phyloP scores from a whole-genome alignment of 2,888 invertebrate genomes.

The Hoplodrina blanda region DNA sequence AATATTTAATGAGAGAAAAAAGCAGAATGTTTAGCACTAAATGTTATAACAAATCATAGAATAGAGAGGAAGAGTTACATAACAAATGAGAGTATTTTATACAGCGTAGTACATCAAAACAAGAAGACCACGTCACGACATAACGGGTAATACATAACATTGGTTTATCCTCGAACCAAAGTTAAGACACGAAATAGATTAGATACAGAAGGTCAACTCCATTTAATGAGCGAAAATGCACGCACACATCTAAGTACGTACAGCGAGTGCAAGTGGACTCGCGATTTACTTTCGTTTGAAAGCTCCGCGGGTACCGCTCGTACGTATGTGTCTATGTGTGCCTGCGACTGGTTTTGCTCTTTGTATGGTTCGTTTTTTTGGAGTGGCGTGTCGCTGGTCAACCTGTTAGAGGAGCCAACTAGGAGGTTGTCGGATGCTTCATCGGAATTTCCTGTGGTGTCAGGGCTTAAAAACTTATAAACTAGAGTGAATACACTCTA shows the following conservation, averaged over 20 bases:
- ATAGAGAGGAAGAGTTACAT: neutral
- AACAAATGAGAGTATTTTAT: neutral
- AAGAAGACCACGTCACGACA: slow-evolving; percentile 21
- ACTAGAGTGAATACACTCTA: too few relatives aligned
- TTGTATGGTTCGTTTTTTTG: too few relatives aligned
- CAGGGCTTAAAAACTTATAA: too few relatives aligned
- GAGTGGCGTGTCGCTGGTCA: too few relatives aligned
- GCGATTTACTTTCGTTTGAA: neutral
- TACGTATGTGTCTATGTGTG: neutral
- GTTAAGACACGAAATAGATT: neutral
- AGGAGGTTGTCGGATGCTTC: too few relatives aligned
- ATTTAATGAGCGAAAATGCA: neutral
- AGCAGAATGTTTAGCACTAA: too few relatives aligned
- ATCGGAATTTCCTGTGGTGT: too few relatives aligned
- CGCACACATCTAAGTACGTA: neutral
- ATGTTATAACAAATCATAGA: neutral
- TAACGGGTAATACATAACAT: slow-evolving; percentile 48
- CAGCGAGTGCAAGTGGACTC: neutral
- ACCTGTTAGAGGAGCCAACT: too few relatives aligned
- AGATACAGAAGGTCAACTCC: neutral
- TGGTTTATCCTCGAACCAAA: slow-evolving; percentile 40
- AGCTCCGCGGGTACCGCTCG: too few relatives aligned
- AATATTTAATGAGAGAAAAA: too few relatives aligned
- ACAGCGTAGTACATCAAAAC: neutral
- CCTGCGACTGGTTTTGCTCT: too few relatives aligned